Base-by-base conservation (phyloP, 2,113 vertebrate species). In the Semicossyphus pulcher region DNA sequence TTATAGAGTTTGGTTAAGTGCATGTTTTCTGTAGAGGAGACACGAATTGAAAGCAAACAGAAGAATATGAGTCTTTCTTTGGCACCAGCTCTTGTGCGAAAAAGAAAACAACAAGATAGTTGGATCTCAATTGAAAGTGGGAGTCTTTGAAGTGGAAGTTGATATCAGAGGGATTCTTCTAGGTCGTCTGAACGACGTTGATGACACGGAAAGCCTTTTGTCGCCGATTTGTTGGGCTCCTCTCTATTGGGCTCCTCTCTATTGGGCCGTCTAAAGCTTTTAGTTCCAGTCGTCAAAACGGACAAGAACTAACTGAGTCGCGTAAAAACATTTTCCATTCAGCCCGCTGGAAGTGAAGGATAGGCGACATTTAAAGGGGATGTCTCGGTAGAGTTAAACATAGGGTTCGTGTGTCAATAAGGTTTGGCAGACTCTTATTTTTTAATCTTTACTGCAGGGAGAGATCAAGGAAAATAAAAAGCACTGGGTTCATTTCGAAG, bases 111-210 rank as follows among this genome's bases (percentile, higher is more conserved):
- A 96, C 93, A 94, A 94, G 95, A 96, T 95, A 96, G 95, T 93
- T 95, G 92, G 92, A 92, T 95, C 95, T 97, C 96, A 95, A 95
- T 97, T 97, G 95, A 96, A 95, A 94, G 94, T 89, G 93, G 86
- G 94, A 94, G 94, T 93, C 96, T 98, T 98, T 99, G 96, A 98
- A 97, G 97, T 96, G 94, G 93, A 93, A 95, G 93, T 97, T 97
- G 95, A 96, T 97, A 97, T 97, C 95, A 95, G 93, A 96, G 93
- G 94, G 95, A 98, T 98, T 98, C 96, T 95, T 95, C 88, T 92
- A 88, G 93, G 97, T 98, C 82, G 96, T 95, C 96, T 94, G 95
- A 98, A 98, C 96, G 95, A 98, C 96, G 95, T 93, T 95, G 95
- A 95, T 96, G 96, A 98, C 96, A 97, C 93, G 96, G 95, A 97